Conservation (phyloP, 2,797 vertebrate genomes). For the Falco peregrinus region DNA sequence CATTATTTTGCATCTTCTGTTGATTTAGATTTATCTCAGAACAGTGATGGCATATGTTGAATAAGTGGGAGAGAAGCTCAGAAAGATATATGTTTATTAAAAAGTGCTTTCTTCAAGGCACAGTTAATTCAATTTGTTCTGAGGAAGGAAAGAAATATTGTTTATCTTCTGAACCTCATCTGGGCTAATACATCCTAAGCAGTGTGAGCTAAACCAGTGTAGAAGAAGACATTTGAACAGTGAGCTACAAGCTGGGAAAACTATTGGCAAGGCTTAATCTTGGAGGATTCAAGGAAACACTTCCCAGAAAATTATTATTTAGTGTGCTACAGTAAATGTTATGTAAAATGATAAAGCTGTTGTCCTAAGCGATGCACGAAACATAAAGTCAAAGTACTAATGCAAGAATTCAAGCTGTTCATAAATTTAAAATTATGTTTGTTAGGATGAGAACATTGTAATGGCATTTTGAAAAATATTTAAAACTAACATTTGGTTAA, state of each 20-base stretch:
- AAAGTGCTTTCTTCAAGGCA: constrained; percentile 10
- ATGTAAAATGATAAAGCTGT: neutral
- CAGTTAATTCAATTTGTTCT: neutral
- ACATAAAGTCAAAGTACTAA: neutral
- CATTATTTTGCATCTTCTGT: neutral
- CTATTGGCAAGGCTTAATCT: neutral
- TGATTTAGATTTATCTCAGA: constrained; percentile 10
- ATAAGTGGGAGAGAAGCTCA: neutral
- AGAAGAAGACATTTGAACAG: neutral
- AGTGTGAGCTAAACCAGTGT: neutral
- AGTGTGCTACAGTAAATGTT: neutral
- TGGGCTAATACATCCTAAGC: neutral
- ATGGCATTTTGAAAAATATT: neutral
- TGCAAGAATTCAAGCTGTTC: neutral
- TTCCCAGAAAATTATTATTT: neutral
- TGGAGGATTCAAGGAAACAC: neutral
- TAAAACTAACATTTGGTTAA: neutral
- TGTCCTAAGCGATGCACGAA: neutral
- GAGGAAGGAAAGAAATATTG: neutral
- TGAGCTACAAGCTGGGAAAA: neutral
- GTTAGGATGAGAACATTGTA: neutral
- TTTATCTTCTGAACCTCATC: constrained; percentile 18
- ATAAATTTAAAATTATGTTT: neutral
- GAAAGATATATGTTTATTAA: neutral
- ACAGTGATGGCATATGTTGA: neutral